A percentile compares a stretch with the other conserved stretches of the same genome.
Evolutionary conservation across 2,797 vertebrate species (phyloP).

Genomic region (Anolis apletophallus): DNA sequence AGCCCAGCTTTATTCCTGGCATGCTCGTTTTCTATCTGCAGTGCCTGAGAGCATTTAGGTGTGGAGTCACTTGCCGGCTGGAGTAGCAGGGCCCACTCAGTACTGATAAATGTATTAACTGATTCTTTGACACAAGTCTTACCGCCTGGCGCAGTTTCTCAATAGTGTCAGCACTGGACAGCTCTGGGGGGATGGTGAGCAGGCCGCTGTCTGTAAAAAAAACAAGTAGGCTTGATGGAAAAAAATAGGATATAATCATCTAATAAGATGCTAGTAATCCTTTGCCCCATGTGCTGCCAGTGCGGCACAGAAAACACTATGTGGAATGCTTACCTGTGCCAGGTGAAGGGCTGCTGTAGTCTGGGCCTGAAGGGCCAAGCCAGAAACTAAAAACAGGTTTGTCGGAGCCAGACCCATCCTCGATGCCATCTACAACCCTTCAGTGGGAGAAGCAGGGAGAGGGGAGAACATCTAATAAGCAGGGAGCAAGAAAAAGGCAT

Average conservation of each 20-base stretch:
- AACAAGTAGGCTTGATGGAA: neutral
- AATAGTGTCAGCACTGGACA: slow-evolving; percentile 66
- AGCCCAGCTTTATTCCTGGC: neutral
- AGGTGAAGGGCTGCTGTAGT: slow-evolving; percentile 70
- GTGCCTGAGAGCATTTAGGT: neutral
- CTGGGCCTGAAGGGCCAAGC: slow-evolving; percentile 56
- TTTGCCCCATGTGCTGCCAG: no score
- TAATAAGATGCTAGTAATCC: neutral
- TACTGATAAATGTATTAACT: neutral
- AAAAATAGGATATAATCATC: neutral
- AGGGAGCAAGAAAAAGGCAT: neutral
- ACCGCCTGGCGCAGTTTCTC: slow-evolving; percentile 76
- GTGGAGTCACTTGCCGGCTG: neutral
- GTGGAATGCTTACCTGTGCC: slow-evolving; percentile 67
- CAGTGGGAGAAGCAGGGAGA: neutral
- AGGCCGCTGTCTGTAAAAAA: slow-evolving; percentile 66
- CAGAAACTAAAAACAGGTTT: slow-evolving; percentile 75
- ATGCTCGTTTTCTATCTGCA: neutral
- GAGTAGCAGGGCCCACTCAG: neutral
- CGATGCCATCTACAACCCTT: slow-evolving; percentile 78
- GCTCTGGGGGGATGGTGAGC: slow-evolving; percentile 69
- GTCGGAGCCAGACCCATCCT: slow-evolving; percentile 67
- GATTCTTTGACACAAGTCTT: neutral
- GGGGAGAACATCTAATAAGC: neutral
- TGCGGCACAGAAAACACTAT: neutral